Evolutionary conservation across 2,888 invertebrate genomes (phyloP).

Genomic region (Rapana venosa): DNA sequence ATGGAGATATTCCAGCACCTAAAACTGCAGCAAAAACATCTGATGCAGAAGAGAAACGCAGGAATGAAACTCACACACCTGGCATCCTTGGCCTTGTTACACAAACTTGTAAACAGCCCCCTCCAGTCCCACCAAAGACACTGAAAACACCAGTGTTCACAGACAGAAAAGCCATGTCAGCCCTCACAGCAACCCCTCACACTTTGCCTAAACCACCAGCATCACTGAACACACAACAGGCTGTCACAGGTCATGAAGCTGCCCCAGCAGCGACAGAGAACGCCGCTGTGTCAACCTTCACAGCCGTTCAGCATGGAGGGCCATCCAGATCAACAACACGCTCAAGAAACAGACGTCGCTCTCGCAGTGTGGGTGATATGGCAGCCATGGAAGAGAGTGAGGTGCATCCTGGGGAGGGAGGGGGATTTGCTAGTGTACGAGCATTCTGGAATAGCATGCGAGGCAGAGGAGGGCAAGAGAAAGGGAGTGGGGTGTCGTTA

Average conservation of each 20-base stretch:
- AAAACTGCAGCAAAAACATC: background rate
- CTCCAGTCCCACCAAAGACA: background rate
- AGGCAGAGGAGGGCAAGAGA: background rate
- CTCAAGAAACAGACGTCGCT: slow-evolving; percentile 19
- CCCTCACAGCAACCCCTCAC: background rate
- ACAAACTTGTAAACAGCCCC: background rate
- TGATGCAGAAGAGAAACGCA: background rate
- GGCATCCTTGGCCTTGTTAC: background rate
- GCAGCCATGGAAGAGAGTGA: background rate
- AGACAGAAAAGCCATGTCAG: background rate
- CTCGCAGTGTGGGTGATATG: slow-evolving; percentile 38
- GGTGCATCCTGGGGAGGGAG: background rate
- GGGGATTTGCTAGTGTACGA: slow-evolving; percentile 24
- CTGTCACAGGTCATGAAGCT: background rate
- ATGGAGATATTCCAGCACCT: background rate
- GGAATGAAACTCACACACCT: background rate
- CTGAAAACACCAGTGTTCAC: background rate
- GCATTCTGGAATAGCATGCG: slow-evolving; percentile 24
- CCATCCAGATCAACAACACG: background rate
- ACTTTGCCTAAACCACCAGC: no score
- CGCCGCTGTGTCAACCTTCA: background rate
- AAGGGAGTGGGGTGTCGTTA: background rate
- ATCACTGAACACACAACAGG: background rate
- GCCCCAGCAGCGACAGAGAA: background rate
- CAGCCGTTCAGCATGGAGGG: background rate